phyloP scores from a whole-genome alignment of 2,888 invertebrate genomes.

The Meiosimyza platycephala region DNA sequence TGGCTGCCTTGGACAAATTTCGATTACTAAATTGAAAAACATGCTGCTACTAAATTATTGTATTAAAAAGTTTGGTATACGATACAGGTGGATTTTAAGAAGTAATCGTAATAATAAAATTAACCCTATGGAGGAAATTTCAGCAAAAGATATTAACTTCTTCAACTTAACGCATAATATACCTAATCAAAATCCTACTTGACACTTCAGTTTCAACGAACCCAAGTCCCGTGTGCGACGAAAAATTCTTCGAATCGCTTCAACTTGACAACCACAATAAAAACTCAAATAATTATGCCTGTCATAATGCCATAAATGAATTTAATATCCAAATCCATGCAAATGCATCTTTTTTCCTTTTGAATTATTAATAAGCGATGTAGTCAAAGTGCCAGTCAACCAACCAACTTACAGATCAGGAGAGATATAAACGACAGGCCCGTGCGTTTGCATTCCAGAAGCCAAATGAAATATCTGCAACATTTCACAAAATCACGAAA shows the following conservation, averaged over 20 bases:
- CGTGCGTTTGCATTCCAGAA: constrained; percentile 63
- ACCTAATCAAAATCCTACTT: constrained; percentile 5
- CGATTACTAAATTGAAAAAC: too few relatives aligned
- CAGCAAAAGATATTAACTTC: too few relatives aligned
- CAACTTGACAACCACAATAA: constrained; percentile 47
- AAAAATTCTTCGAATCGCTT: constrained; percentile 23
- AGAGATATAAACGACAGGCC: constrained; percentile 48
- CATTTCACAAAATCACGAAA: constrained; percentile 53
- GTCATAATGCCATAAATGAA: constrained; percentile 53
- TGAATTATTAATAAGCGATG: constrained; percentile 39
- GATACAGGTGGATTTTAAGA: background rate
- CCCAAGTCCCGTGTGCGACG: background rate
- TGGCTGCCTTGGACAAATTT: too few relatives aligned
- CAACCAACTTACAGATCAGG: constrained; percentile 46
- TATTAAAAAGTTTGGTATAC: background rate
- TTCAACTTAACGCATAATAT: too few relatives aligned
- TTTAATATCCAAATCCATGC: constrained; percentile 46
- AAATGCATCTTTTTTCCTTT: constrained; percentile 12
- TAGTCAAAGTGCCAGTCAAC: constrained; percentile 8
- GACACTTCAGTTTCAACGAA: constrained; percentile 3
- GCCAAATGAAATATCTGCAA: constrained; percentile 63
- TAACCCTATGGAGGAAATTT: constrained; percentile 31
- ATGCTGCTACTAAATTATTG: background rate
- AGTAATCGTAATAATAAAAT: constrained; percentile 38
- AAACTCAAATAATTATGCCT: constrained; percentile 53